phyloP scores from a whole-genome alignment of 2,888 invertebrate species.

The Aphodius granarius region DNA sequence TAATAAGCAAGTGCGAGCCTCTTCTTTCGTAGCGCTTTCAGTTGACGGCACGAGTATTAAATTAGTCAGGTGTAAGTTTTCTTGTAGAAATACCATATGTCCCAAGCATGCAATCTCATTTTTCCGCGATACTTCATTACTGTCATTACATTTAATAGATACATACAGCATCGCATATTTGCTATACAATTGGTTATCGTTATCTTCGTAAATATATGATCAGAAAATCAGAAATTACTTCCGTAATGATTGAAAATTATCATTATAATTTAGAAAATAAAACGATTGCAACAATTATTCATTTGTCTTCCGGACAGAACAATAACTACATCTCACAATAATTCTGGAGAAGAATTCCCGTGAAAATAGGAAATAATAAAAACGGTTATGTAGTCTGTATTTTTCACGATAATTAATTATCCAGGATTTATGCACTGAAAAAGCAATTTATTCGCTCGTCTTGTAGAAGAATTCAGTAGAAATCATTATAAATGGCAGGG shows the following conservation, averaged over 20 bases:
- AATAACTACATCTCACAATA: too few species aligned
- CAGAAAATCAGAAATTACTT: too few species aligned
- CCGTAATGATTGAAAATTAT: too few species aligned
- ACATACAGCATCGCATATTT: too few species aligned
- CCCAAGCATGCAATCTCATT: too few species aligned
- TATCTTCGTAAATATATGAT: too few species aligned
- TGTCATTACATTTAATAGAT: too few species aligned
- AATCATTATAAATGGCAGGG: not conserved
- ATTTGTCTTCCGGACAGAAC: too few species aligned
- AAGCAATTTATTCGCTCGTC: not conserved
- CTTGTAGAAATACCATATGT: not conserved
- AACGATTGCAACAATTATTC: too few species aligned
- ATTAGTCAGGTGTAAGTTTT: not conserved
- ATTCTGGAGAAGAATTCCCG: not conserved
- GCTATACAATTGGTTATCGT: too few species aligned
- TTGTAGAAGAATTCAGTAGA: not conserved
- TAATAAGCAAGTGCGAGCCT: not conserved
- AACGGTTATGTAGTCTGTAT: not conserved
- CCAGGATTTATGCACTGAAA: not conserved
- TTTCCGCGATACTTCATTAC: too few species aligned
- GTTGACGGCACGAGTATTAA: not conserved
- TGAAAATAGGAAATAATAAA: not conserved
- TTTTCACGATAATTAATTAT: not conserved
- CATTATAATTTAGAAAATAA: too few species aligned
- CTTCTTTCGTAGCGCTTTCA: not conserved